phyloP scores from a whole-genome alignment of 2,888 invertebrate species.

The Nasonia oneida region DNA sequence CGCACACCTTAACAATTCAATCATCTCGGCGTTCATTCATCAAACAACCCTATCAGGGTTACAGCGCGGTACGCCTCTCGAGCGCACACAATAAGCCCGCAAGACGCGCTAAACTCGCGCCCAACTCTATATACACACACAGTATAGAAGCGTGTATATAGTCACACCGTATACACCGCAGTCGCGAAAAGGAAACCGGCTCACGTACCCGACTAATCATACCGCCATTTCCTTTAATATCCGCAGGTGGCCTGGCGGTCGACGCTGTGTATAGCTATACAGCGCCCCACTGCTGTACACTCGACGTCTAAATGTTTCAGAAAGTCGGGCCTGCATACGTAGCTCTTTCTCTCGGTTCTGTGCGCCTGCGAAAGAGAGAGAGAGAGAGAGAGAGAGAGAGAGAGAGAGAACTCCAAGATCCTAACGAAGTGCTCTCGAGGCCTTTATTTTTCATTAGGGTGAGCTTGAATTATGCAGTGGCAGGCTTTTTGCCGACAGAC shows the following conservation, averaged over 20 bases:
- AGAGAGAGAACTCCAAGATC: conserved; percentile 70
- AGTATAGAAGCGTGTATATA: background rate
- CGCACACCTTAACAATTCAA: conserved; percentile 3
- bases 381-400: conserved; percentile 61
- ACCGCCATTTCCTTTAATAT: conserved; percentile 80
- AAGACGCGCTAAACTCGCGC: conserved; percentile 1
- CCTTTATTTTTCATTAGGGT: conserved; percentile 48
- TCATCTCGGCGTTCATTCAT: conserved; percentile 26
- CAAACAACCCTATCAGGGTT: conserved; percentile 18
- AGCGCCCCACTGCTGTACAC: background rate
- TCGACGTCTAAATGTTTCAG: conserved; percentile 50
- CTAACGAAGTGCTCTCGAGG: conserved; percentile 38
- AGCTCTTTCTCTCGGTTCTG: conserved; percentile 32
- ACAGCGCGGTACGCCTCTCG: background rate
- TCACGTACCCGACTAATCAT: conserved; percentile 79
- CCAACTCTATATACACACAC: background rate
- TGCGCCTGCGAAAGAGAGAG: conserved; percentile 63
- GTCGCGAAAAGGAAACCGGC: conserved; percentile 73
- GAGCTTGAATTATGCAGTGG: conserved; percentile 36
- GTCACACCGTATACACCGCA: background rate
- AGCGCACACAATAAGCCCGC: conserved; percentile 13
- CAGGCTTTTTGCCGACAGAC: conserved; percentile 4
- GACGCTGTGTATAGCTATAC: conserved; percentile 38
- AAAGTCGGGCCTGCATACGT: conserved; percentile 11
- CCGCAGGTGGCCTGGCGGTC: conserved; percentile 74